Evolutionary conservation across 2,797 vertebrate genomes (phyloP).

Genomic region (Cheracebus regulus): DNA sequence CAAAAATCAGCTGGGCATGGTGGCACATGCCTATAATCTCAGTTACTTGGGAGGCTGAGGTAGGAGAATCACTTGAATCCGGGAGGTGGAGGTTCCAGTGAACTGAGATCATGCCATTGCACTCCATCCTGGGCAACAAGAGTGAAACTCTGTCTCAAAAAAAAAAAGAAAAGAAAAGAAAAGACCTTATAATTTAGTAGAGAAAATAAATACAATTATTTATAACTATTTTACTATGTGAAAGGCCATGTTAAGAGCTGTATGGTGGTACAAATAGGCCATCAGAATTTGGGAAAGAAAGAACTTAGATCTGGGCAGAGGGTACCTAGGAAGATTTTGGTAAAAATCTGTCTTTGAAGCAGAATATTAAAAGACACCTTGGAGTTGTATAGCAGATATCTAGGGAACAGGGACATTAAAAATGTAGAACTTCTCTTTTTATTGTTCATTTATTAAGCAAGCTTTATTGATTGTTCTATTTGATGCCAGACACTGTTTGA

Average conservation of each 20-base stretch:
- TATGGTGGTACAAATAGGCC: neutral
- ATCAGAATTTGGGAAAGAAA: neutral
- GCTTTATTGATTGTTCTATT: neutral
- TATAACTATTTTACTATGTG: neutral
- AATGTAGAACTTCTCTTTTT: neutral
- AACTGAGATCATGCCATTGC: too few species aligned
- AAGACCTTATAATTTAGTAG: neutral
- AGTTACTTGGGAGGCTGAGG: too few species aligned
- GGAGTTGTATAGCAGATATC: neutral
- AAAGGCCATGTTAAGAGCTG: neutral
- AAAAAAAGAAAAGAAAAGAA: too few species aligned
- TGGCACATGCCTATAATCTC: too few species aligned
- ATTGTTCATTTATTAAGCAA: neutral
- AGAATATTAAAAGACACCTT: neutral
- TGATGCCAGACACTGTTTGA: neutral
- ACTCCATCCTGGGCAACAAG: too few species aligned
- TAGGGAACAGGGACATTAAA: neutral
- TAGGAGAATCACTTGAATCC: too few species aligned
- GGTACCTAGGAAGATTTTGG: neutral
- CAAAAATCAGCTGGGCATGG: too few species aligned
- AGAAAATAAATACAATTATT: constrained; percentile 1
- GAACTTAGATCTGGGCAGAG: neutral
- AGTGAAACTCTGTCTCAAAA: too few species aligned
- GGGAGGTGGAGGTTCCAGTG: too few species aligned
- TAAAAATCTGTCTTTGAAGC: neutral